Evolutionary conservation across 1,140 invertebrate genomes (phyloP).

Genomic region (Gryllus bimaculatus): DNA sequence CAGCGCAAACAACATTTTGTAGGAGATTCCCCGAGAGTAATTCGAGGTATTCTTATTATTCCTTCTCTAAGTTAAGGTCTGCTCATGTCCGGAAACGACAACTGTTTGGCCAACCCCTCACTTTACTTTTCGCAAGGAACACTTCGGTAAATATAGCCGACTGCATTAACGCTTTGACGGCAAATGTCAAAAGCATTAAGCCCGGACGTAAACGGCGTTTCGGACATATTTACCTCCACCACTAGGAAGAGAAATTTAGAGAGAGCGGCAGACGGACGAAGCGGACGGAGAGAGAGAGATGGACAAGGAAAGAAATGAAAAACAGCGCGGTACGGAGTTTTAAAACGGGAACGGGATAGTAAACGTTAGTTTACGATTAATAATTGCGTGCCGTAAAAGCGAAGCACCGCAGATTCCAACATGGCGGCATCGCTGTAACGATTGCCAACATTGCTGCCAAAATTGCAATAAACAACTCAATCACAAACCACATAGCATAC

Average conservation of each 20-base stretch:
- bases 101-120: no score
- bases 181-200: not conserved
- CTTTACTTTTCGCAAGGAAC: no score
- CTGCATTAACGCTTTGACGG: not conserved
- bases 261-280: not conserved
- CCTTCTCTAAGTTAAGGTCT: no score
- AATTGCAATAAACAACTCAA: slow-evolving; percentile 5
- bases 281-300: not conserved
- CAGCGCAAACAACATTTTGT: no score
- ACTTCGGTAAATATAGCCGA: not conserved
- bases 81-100: no score
- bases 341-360: not conserved
- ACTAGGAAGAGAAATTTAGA: not conserved
- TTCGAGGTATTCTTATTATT: no score
- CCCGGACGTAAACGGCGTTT: not conserved
- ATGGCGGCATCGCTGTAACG: not conserved
- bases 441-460: not conserved
- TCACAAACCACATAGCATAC: slow-evolving; percentile 4
- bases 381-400: not conserved
- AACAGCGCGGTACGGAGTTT: not conserved
- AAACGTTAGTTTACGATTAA: slow-evolving; percentile 5
- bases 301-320: no score
- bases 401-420: not conserved
- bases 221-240: not conserved
- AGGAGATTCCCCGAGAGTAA: no score